Percentiles rank a stretch among this genome's conserved stretches.
These are phyloP conservation scores for Melinaea menophilus DNA, from an alignment of 2,888 invertebrate genomes.

Conservation along the genomic window DNA sequence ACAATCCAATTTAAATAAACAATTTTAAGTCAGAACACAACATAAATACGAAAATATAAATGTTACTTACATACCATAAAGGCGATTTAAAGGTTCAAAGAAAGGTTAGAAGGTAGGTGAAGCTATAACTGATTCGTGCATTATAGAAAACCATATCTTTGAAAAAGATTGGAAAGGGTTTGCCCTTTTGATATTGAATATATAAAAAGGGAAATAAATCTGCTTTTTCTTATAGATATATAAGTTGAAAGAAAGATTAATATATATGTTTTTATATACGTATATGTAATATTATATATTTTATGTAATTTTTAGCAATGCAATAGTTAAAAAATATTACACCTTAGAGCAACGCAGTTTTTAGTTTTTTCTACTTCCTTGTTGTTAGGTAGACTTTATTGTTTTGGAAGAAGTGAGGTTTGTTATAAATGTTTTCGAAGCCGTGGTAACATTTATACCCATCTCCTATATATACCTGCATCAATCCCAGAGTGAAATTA, in stretches of 20 bases:
- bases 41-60: not conserved
- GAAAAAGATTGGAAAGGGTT: constrained; percentile 13
- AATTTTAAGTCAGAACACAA: too few relatives aligned
- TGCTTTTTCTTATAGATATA: constrained; percentile 5
- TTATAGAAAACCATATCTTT: constrained; percentile 2
- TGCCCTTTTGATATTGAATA: constrained; percentile 11
- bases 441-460: too few relatives aligned
- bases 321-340: too few relatives aligned
- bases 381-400: too few relatives aligned
- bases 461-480: too few relatives aligned
- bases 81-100: not conserved
- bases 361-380: too few relatives aligned
- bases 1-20: too few relatives aligned
- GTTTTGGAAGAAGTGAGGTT: too few relatives aligned
- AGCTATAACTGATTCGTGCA: constrained; percentile 2
- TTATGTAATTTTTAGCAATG: too few relatives aligned
- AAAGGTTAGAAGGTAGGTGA: not conserved
- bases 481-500: not conserved
- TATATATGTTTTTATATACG: not conserved
- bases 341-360: too few relatives aligned
- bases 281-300: too few relatives aligned
- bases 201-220: constrained; percentile 15
- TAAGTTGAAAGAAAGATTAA: not conserved
- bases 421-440: too few relatives aligned
- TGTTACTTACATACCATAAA: not conserved